Conservation (phyloP, 2,113 vertebrate species). For the Ibidorhyncha struthersii region DNA sequence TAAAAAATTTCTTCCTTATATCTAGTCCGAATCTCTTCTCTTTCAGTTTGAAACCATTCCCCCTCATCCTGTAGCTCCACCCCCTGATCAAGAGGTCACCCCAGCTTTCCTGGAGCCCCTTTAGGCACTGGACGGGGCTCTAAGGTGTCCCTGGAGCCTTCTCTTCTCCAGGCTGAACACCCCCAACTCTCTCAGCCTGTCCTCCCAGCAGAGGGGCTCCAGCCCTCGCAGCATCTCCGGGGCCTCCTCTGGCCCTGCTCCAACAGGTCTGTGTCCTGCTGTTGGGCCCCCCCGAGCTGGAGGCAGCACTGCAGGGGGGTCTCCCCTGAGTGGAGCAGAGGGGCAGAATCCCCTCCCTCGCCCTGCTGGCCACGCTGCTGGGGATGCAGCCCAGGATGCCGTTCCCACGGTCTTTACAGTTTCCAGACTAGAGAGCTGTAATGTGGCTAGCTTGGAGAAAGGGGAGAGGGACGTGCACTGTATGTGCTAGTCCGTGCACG, state of each 20-base stretch:
- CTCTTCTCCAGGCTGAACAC: neutral
- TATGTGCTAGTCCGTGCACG: rapidly evolving
- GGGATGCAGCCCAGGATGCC: neutral
- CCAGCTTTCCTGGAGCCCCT: neutral
- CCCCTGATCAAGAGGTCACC: neutral
- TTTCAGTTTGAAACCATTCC: neutral
- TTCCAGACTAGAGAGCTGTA: neutral
- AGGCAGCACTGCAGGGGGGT: neutral
- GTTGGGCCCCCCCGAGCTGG: neutral
- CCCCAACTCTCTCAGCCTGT: neutral
- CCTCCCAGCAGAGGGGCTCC: neutral
- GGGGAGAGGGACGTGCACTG: neutral
- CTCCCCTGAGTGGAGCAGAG: neutral
- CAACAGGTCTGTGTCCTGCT: neutral
- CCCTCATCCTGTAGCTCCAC: rapidly evolving
- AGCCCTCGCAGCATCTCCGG: rapidly evolving
- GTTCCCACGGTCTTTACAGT: neutral
- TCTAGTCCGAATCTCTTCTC: neutral
- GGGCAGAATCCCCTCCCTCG: neutral
- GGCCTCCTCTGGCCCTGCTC: neutral
- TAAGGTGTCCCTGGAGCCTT: neutral
- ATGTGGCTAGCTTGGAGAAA: neutral
- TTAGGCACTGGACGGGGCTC: neutral
- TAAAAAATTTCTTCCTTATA: neutral
- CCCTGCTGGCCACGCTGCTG: rapidly evolving